Evolutionary conservation across 2,113 vertebrate species (phyloP), one percentile per base, ranked within the genome.

Genomic region (Cheirogaleus medius): DNA sequence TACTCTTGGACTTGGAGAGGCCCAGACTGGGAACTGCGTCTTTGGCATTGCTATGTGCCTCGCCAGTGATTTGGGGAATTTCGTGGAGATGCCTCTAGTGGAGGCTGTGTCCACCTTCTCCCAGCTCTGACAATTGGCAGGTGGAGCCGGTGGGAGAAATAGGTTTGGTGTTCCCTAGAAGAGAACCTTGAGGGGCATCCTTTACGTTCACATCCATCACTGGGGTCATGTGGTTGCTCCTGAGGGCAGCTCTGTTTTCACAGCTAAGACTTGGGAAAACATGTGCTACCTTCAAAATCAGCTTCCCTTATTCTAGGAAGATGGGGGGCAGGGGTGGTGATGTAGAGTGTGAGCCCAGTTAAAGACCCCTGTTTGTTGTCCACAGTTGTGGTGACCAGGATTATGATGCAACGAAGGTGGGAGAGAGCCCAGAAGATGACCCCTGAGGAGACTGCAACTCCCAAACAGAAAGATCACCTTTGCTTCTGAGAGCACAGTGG

Each of bases 121-220:
- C 14, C 20, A 49, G 25, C 17, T 9, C 21, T 47, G 63, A 42
- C 6, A 23, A 14, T 39, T 27, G 29, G 21, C 20, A 64, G 18
- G 27, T 44, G 25, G 47, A 66, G 27, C 6, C 8, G 11, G 58
- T 11, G 0, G 76, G 81, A 63, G 3, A 81, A 39, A 37, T 87
- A 92, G 96, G 25, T 88, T 60, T 94, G 98, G 83, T 81, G 82
- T 98, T 91, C 52, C 95, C 92, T 97, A 64, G 90, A 96, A 97
- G 97, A 97, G 96, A 96, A 97, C 82, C 32, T 0, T 49, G 95
- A 98, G 88, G 78, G 39, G 73, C 84, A 77, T 96, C 91, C 96
- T 97, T 94, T 90, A 71, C 95, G 89, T 86, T 97, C 89, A 87
- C 23, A 87, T 90, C 90, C 92, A 87, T 98, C 97, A 93, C 27